Conservation (phyloP, 2,113 vertebrate genomes). For the Paradoxurus hermaphroditus region DNA sequence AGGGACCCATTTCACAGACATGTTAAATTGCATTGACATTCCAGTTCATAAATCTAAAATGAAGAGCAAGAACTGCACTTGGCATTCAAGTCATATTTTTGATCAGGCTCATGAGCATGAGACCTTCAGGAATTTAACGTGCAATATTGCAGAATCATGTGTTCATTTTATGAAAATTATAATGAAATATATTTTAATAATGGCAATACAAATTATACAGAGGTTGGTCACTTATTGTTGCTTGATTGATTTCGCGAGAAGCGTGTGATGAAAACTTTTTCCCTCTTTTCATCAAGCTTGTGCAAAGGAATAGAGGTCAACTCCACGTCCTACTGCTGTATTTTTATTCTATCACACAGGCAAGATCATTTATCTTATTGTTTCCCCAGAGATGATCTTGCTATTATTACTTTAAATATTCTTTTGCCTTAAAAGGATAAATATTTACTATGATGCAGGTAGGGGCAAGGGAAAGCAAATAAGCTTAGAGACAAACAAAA, state of each 20-base stretch:
- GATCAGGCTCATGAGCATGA: not conserved
- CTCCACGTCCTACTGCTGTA: not conserved
- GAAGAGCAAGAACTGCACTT: not conserved
- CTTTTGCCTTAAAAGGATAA: not conserved
- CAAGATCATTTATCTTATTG: not conserved
- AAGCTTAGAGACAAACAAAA: not conserved
- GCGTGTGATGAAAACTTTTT: not conserved
- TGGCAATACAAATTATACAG: not conserved
- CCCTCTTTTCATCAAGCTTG: not conserved
- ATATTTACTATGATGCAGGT: not conserved
- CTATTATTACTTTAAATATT: not conserved
- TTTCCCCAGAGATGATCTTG: not conserved
- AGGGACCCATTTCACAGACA: not conserved
- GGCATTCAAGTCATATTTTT: conserved; percentile 8
- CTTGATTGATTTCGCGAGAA: not conserved
- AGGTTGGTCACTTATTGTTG: not conserved
- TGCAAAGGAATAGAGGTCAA: not conserved
- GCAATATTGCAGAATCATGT: not conserved
- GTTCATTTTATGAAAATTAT: not conserved
- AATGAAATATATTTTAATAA: not conserved
- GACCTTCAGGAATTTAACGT: not conserved
- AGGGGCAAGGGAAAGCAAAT: not conserved
- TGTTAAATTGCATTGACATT: conserved; percentile 29
- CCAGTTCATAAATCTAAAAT: conserved; percentile 29
- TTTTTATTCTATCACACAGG: not conserved